Evolutionary conservation across 2,888 invertebrate genomes (phyloP), one percentile per base, ranked within the genome.

Genomic region (Pollenia angustigena): DNA sequence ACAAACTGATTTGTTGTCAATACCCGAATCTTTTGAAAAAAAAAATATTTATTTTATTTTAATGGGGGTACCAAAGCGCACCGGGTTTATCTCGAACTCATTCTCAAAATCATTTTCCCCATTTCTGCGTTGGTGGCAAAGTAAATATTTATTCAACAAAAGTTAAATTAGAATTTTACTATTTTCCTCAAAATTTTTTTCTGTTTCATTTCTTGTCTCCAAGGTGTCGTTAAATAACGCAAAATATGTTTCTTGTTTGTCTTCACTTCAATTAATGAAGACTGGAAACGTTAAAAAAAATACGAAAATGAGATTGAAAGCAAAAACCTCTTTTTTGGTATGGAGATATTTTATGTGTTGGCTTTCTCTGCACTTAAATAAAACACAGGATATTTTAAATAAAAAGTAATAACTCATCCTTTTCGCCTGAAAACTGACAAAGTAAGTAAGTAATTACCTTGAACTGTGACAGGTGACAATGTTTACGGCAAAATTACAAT

Each of bases 401-500:
- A 16, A 6, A 62, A 62, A 62, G 32, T 32, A 32, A 32, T 32
- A 32, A 18, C 18, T 18, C 52, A 8, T 52, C 52, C 7, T 52
- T 52, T 52, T 16, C 6, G 56, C 12, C 11, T 56, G 11, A 56
- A 8, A 10, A 23, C 4, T 4, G 10, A 23, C 23, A 32, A 32
- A 4, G 32, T 32, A 32, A 32, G 32, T 32, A 32, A 56, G 23
- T 23, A 56, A 56, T 56, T 56, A 12, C 69, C 56, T 72, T 58
- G 46, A 72, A 46, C 58, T 60, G 62, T 42, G 50, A 10, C 62
- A 75, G 42, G n/a, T 75, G 75, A 42, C 50, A 75, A 32, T 11
- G 46, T 42, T 40, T 14, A 52, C 16, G 54, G 56, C 71, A 12
- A 18, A 54, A 52, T 64, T 75, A 23, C 52, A 18, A 14, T 52